These are phyloP conservation scores for Phenganax subtilis DNA, from an alignment of 92 coral and sea anemone species.

Conservation along the genomic window DNA sequence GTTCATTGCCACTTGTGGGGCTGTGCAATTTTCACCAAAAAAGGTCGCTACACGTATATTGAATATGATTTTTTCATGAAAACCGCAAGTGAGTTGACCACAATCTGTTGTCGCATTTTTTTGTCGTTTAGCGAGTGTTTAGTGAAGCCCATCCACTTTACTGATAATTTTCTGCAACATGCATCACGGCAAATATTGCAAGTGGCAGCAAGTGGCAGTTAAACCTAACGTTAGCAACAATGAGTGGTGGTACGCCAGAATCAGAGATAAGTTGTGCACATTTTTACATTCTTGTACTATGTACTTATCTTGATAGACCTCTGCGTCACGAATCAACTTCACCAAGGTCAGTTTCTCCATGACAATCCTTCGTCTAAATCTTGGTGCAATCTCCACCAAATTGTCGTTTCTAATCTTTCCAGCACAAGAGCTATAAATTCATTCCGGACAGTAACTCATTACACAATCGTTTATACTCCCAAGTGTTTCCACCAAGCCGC, in stretches of 20 bases:
- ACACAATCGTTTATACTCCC: constrained; percentile 93
- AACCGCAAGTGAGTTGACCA: too few species aligned
- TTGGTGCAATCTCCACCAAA: neutral
- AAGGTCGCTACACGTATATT: too few species aligned
- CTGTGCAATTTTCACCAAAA: too few species aligned
- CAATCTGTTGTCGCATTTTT: too few species aligned
- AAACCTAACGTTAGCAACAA: too few species aligned
- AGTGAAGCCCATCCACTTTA: too few species aligned
- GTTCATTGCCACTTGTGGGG: too few species aligned
- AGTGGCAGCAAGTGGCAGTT: neutral
- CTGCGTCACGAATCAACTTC: neutral
- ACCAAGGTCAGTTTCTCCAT: neutral
- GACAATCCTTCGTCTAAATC: neutral
- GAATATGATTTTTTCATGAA: too few species aligned
- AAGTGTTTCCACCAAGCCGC: constrained; percentile 82
- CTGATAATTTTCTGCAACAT: too few species aligned
- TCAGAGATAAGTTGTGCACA: neutral
- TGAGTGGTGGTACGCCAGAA: neutral
- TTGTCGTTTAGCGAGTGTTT: too few species aligned
- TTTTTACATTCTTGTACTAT: constrained; percentile 10
- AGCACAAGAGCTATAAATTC: constrained; percentile 57
- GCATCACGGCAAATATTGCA: neutral
- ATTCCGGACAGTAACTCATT: constrained; percentile 82
- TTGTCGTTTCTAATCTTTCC: neutral
- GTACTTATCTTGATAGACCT: constrained; percentile 2